phyloP scores from a whole-genome alignment of 1,140 invertebrate genomes.

The Drosophila kohkoa region DNA sequence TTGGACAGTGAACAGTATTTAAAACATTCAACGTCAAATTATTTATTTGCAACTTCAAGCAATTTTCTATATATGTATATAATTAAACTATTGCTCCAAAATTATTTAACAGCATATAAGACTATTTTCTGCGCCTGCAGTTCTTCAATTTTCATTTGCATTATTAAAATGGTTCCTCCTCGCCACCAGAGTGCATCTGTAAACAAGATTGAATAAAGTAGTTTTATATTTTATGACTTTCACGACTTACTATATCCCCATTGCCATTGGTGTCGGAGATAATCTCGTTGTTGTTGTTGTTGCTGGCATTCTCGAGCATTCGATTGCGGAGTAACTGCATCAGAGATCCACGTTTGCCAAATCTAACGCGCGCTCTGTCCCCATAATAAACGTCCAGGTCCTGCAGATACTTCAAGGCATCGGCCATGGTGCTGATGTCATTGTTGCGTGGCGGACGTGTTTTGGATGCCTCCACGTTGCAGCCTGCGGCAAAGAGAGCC shows the following conservation, averaged over 20 bases:
- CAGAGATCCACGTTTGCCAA: slow-evolving; percentile 62
- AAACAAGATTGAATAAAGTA: not conserved
- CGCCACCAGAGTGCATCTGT: slow-evolving; percentile 48
- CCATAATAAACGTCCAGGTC: slow-evolving; percentile 82
- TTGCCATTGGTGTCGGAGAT: slow-evolving; percentile 25
- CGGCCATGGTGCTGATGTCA: slow-evolving; percentile 79
- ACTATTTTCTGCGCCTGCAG: not conserved
- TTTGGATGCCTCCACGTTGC: slow-evolving; percentile 67
- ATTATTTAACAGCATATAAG: slow-evolving; percentile 44
- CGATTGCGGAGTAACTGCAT: slow-evolving; percentile 63
- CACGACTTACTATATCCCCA: slow-evolving; percentile 59
- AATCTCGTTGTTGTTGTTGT: slow-evolving; percentile 23
- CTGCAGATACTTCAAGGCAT: slow-evolving; percentile 81
- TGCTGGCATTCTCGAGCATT: slow-evolving; percentile 50
- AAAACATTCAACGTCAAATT: not conserved
- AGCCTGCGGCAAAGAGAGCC: slow-evolving; percentile 54
- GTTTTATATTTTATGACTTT: too few species aligned
- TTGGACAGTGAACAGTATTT: slow-evolving; percentile 17
- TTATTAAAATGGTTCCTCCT: slow-evolving; percentile 63
- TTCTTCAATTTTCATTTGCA: not conserved
- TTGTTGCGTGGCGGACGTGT: slow-evolving; percentile 76
- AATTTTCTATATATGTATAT: slow-evolving; percentile 7
- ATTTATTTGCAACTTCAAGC: slow-evolving; percentile 11
- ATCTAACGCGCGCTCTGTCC: slow-evolving; percentile 73
- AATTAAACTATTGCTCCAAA: slow-evolving; percentile 76